Evolutionary conservation across 2,113 vertebrate species (phyloP), one percentile per base, ranked within the genome.

Genomic region (Rhinopomastus cyanomelas): DNA sequence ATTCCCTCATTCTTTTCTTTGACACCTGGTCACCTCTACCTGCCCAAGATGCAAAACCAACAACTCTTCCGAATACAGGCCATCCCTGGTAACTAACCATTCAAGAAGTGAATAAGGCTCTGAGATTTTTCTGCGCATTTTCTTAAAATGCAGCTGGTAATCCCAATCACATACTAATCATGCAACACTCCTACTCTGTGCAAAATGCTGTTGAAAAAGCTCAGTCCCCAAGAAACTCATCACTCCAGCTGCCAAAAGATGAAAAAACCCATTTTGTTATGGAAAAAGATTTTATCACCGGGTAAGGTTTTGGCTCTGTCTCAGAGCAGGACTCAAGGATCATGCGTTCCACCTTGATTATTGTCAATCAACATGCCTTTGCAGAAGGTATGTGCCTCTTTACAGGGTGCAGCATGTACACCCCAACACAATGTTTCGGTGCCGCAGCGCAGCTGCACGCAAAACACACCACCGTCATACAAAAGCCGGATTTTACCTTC

Each of bases 231-330:
- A 61, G 27, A 79, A 87, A 68, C 5, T 37, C 3, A 23, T 69
- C 71, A 64, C 6, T 46, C 21, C 44, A 55, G 14, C 13, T 37
- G 37, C 5, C 52, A 56, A 78, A 64, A 13, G 5, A 55, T 16
- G 17, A 6, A 51, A 73, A 68, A 72, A 20, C 3, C 15, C 7
- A n/a, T n/a, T 44, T 6, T 25, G 3, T 77, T 60, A 16, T 8
- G 1, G 53, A 57, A 61, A 12, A 9, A 1, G 0, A 3, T 49
- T 78, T 44, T 13, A 64, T 15, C 3, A 1, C 16, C 34, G 25
- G 11, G 10, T 27, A n/a, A 42, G 5, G 8, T 69, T 81, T 65
- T 68, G 13, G 0, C 11, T 64, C 79, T 65, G n/a, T 39, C 13
- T 14, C 3, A 52, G 37, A 68, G 30, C 11, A 88, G 21, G 11